These are phyloP conservation scores for Anastatus disparis DNA, from an alignment of 1,140 invertebrate species.

Conservation along the genomic window DNA sequence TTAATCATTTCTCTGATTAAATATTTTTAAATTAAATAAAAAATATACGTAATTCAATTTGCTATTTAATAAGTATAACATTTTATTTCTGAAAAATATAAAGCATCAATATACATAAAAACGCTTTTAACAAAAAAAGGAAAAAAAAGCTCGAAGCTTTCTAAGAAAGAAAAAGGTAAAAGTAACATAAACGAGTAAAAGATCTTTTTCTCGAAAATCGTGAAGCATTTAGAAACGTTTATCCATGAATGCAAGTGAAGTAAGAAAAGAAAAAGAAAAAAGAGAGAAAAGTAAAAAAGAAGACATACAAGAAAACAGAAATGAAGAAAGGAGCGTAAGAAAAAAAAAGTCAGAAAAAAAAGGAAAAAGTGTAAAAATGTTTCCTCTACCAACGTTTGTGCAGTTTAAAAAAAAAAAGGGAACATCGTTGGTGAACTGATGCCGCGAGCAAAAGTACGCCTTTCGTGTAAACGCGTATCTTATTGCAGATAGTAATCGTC, in stretches of 20 bases:
- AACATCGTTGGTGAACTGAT: neutral
- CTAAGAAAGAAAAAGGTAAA: no score
- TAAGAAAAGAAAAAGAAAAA: neutral
- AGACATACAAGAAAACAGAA: neutral
- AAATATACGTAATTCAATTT: no score
- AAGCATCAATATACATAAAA: no score
- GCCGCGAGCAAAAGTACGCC: neutral
- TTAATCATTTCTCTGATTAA: no score
- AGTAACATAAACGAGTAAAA: neutral
- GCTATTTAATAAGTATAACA: no score
- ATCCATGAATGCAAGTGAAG: neutral
- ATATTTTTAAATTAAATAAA: no score
- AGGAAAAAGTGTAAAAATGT: neutral
- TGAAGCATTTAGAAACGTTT: neutral
- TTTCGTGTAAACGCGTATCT: neutral
- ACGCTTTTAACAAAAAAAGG: no score
- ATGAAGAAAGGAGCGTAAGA: no score
- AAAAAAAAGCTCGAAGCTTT: no score
- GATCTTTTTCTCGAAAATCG: neutral
- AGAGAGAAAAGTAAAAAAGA: neutral
- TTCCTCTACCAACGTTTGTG: no score
- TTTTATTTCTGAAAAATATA: no score
- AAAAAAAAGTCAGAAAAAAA: no score
- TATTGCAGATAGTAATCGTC: slow-evolving; percentile 7
- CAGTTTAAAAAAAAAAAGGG: neutral